These are phyloP conservation scores for Sternarchorhynchus goeldii DNA, from an alignment of 2,797 vertebrate genomes.

Conservation along the genomic window DNA sequence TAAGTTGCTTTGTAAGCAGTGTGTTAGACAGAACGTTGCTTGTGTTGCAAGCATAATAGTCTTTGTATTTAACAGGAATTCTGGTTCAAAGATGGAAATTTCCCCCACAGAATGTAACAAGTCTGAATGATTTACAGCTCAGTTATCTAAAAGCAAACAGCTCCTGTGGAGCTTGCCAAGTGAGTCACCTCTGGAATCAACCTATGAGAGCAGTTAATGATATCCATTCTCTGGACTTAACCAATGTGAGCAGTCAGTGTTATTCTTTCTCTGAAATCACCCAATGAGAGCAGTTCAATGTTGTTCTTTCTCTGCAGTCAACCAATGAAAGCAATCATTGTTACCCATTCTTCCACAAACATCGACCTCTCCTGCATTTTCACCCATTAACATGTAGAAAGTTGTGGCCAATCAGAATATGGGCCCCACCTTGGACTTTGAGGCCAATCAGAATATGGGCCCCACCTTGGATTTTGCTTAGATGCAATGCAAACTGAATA, in stretches of 20 bases:
- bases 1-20: no score
- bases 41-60: not conserved
- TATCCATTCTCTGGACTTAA: not conserved
- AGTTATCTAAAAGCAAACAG: not conserved
- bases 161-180: not conserved
- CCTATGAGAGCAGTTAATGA: not conserved
- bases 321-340: not conserved
- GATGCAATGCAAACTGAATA: slow-evolving; percentile 11
- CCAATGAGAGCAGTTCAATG: not conserved
- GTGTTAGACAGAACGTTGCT: no score
- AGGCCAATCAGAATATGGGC: no score
- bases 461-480: not conserved
- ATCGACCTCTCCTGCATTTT: not conserved
- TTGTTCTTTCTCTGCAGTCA: not conserved
- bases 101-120: not conserved
- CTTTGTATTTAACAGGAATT: not conserved
- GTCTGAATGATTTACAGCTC: not conserved
- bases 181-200: not conserved
- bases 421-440: no score
- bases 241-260: not conserved
- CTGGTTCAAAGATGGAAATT: not conserved
- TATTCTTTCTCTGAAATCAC: not conserved
- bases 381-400: no score
- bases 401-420: no score
- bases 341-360: not conserved